Conservation (phyloP, 2,113 vertebrate genomes). For the Thamnaconus septentrionalis region DNA sequence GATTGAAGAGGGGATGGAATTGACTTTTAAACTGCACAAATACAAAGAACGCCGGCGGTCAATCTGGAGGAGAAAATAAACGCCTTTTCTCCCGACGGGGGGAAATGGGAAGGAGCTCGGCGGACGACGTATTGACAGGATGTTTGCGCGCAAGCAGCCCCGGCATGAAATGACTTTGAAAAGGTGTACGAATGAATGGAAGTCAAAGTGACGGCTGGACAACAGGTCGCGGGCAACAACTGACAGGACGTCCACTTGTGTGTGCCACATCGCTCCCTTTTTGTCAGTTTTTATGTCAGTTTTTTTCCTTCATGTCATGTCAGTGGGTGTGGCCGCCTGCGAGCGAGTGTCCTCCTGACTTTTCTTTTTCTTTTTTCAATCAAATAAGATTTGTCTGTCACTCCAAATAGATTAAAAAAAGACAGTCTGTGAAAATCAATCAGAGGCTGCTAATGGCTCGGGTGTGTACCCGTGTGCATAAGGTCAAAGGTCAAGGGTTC, state of each 20-base stretch:
- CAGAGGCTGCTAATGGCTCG: background rate
- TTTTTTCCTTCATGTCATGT: conserved; percentile 37
- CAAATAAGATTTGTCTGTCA: conserved; percentile 29
- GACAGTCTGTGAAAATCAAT: conserved; percentile 22
- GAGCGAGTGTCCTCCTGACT: conserved; percentile 9
- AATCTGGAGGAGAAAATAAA: too few relatives aligned
- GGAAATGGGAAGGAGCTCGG: background rate
- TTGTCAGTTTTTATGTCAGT: background rate
- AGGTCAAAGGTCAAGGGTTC: conserved; percentile 27
- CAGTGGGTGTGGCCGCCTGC: conserved; percentile 14
- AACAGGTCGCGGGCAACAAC: conserved; percentile 43
- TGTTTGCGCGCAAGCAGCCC: conserved; percentile 8
- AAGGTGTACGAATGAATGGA: conserved; percentile 34
- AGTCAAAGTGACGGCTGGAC: conserved; percentile 45
- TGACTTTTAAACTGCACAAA: too few relatives aligned
- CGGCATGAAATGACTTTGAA: conserved; percentile 23
- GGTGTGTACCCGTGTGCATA: conserved; percentile 14
- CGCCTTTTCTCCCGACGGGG: too few relatives aligned
- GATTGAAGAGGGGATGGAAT: too few relatives aligned
- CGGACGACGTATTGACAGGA: conserved; percentile 23
- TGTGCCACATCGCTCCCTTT: too few relatives aligned
- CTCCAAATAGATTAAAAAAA: conserved; percentile 31
- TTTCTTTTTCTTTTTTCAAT: conserved; percentile 51
- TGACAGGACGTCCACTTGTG: background rate
- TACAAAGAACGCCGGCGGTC: too few relatives aligned